These are phyloP conservation scores for Rhinella marina DNA, from an alignment of 2,797 vertebrate genomes.

Conservation along the genomic window DNA sequence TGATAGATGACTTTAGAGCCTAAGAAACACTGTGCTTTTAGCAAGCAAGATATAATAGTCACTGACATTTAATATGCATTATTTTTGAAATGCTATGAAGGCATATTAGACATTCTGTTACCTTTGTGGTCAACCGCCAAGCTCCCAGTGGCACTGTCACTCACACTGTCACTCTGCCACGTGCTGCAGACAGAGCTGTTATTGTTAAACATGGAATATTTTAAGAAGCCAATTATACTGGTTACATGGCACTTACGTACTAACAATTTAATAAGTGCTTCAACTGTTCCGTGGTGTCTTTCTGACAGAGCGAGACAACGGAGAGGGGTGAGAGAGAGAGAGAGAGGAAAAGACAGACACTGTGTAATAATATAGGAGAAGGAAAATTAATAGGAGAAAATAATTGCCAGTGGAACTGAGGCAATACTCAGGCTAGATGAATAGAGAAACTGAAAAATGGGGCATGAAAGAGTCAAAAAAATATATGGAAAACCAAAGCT, in stretches of 20 bases:
- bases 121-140: background rate
- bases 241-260: constrained; percentile 60
- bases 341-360: constrained; percentile 16
- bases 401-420: constrained; percentile 32
- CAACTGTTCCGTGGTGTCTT: constrained; percentile 52
- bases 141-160: background rate
- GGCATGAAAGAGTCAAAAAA: constrained; percentile 31
- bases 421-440: background rate
- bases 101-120: background rate
- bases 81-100: background rate
- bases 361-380: constrained; percentile 45
- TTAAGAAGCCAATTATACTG: constrained; percentile 62
- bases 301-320: constrained; percentile 52
- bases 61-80: background rate
- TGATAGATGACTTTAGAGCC: too few relatives aligned
- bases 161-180: constrained; percentile 35
- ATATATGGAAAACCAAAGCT: background rate
- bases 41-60: background rate
- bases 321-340: background rate
- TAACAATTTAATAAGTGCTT: constrained; percentile 62
- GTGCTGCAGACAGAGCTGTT: constrained; percentile 55
- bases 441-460: background rate
- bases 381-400: constrained; percentile 23
- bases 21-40: background rate
- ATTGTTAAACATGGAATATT: constrained; percentile 61